These are phyloP conservation scores for Oncopodura yosiiana DNA, from an alignment of 1,140 invertebrate genomes.

Conservation along the genomic window DNA sequence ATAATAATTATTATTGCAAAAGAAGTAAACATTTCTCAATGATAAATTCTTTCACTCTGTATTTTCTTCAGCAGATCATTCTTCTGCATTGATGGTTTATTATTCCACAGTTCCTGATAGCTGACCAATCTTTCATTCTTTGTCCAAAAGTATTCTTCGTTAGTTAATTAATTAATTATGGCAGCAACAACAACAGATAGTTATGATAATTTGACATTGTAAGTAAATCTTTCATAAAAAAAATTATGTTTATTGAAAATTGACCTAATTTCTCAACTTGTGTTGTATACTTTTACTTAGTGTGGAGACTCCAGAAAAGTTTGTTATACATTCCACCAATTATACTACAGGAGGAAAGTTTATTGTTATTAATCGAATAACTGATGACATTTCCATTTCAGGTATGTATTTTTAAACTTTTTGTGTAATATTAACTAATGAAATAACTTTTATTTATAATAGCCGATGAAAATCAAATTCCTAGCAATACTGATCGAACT, in stretches of 20 bases:
- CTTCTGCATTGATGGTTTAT: too few species aligned
- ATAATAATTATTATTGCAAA: too few species aligned
- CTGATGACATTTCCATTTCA: conserved; percentile 55
- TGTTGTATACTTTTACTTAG: conserved; percentile 6
- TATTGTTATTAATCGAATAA: conserved; percentile 60
- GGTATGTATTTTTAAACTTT: conserved; percentile 41
- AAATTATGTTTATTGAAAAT: background rate
- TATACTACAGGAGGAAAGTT: conserved; percentile 43
- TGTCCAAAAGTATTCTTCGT: too few species aligned
- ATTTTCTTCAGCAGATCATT: too few species aligned
- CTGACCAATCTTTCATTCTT: too few species aligned
- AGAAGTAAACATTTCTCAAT: too few species aligned
- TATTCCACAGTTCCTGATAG: too few species aligned
- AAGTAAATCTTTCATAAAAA: background rate
- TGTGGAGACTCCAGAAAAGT: conserved; percentile 29
- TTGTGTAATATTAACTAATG: conserved; percentile 34
- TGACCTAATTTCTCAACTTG: background rate
- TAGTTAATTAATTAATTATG: too few species aligned
- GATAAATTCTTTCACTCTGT: too few species aligned
- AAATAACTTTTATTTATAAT: conserved; percentile 9
- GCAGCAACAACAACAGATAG: too few species aligned
- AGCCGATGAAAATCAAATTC: conserved; percentile 51
- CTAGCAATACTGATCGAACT: conserved; percentile 50
- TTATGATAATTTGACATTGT: conserved; percentile 10
- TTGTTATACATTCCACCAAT: conserved; percentile 28